Base-by-base conservation (phyloP, 2,113 vertebrate species). In the Mungos mungo region DNA sequence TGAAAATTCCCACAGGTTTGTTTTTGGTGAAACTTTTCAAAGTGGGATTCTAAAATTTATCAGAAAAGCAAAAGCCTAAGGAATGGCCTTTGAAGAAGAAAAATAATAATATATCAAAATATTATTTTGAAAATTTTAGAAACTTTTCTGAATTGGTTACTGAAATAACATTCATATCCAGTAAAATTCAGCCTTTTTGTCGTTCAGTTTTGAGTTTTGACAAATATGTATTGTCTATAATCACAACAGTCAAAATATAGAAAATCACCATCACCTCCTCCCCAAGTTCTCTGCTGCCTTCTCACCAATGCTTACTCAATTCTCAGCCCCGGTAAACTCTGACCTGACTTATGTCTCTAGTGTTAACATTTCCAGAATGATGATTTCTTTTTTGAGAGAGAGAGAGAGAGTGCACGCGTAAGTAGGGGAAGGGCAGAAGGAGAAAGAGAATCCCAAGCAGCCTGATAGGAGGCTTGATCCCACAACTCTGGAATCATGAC, bases 1-100 rank as follows among this genome's bases (percentile, higher is more conserved):
- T 50, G 35, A 77, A 85, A 88, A 77, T 29, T 10, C 33, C 38
- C 66, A 29, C 27, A 69, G 1, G 10, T 27, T 77, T 77, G 33
- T 23, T 84, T 96, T 74, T 54, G 31, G n/a, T 21, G 14, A 29
- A 50, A 91, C 8, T 25, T 66, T 18, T 94, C 52, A 81, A 94
- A 66, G 65, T 86, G 66, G 16, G 45, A 87, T 87, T 86, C 38
- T 91, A 77, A 93, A 96, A 90, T 93, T 52, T 63, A 79, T 63
- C 15, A 29, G 10, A 38, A 60, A 63, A 54, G 35, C 13, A 72
- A 86, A 87, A 72, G 3, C 65, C 33, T 29, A 86, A 45, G 65
- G 21, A 60, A 60, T 60, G 57, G 57, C 57, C 10, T 47, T 47
- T 47, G 45, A 47, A 47, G 11, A 38, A 71, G 65, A 54, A 87